These are phyloP conservation scores for Leptodactylus fallax DNA, from an alignment of 2,797 vertebrate genomes.

Conservation along the genomic window DNA sequence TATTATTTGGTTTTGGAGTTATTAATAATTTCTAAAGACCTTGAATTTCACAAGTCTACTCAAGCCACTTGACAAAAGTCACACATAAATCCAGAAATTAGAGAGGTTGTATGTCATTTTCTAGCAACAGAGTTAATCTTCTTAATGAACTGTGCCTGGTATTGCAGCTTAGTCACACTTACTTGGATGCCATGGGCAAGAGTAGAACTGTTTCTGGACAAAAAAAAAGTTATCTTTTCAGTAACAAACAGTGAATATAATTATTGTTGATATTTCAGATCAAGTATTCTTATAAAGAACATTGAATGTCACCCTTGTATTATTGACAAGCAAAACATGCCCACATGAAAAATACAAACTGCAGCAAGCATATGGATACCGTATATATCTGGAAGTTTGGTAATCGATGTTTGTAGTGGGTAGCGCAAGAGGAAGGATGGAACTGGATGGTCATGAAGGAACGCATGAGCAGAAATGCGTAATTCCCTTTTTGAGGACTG, in stretches of 20 bases:
- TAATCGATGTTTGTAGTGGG: not conserved
- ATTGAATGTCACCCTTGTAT: not conserved
- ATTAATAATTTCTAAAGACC: not conserved
- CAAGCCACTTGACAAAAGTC: not conserved
- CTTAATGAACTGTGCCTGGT: not conserved
- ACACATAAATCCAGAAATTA: not conserved
- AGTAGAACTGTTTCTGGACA: not conserved
- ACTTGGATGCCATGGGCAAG: not conserved
- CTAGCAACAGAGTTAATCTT: not conserved
- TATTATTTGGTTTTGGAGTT: not conserved
- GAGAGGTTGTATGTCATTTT: not conserved
- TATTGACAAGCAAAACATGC: not conserved
- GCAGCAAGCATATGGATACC: not conserved
- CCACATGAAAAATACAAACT: not conserved
- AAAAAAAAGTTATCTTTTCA: not conserved
- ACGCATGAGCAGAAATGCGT: not conserved
- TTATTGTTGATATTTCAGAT: not conserved
- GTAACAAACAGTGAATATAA: not conserved
- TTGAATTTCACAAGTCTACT: not conserved
- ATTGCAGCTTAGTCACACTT: not conserved
- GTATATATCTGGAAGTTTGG: constrained; percentile 33
- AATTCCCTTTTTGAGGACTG: not conserved
- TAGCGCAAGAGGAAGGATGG: not conserved
- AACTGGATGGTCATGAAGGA: not conserved
- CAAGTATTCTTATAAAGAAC: not conserved